Base-by-base conservation (phyloP, 2,888 invertebrate genomes). In the Chloroclystis v-ata region DNA sequence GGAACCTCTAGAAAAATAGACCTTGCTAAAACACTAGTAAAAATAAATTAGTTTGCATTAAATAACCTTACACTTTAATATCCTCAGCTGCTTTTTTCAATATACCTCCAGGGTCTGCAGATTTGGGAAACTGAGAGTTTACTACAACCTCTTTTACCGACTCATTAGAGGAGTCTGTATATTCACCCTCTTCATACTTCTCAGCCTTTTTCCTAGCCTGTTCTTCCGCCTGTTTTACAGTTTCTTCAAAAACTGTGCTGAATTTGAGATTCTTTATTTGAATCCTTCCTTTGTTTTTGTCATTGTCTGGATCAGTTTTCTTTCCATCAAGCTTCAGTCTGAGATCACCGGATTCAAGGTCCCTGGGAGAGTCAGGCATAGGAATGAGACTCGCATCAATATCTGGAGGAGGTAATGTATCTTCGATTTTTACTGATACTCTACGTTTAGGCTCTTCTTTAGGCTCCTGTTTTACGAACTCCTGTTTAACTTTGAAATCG, bases 241-340 rank as follows among this genome's bases (percentile, higher is more conserved):
- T 90, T 55, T 91, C 91, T 61, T 91, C 91, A 75, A 90, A 92
- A 12, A 93, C 90, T 12, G 89, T 78, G 69, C 92, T 92, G 50
- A 91, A 90, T 63, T 92, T 93, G 9, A 93, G 76, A 69, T 92
- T 91, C 69, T 92, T 92, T 52, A 92, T 93, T 60, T 89, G 84
- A 59, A 93, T 93, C 80, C 91, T 92, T 35, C 82, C 74, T 60
- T 89, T 88, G 4, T 72, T 59, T 57, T 82, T 87, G 41, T 87
- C 88, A 65, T 53, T 67, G 12, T 88, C 87, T 1, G 60, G 16
- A 35, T 52, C 54, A 5, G 46, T n/a, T 25, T 80, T 78, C 50
- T 55, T 57, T 2, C 30, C 24, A 40, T 52, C 54, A n/a, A 54
- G 14, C 12, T 79, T 78, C 48, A 54, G 45, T 56, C 66, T 70